Evolutionary conservation across 2,113 vertebrate genomes (phyloP).

Genomic region (Verasper variegatus): DNA sequence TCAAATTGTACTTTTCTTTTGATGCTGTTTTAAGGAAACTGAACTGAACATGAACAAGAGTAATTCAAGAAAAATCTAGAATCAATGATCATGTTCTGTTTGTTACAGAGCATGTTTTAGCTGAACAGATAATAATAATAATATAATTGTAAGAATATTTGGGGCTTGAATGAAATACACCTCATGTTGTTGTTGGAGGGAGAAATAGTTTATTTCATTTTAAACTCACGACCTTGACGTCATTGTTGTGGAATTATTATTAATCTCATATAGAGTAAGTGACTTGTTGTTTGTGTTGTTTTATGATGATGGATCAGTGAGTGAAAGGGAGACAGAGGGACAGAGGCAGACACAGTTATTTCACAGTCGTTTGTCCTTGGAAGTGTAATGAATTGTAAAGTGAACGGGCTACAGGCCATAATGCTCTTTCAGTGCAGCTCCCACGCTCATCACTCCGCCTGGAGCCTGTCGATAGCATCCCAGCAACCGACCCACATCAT

Average conservation of each 20-base stretch:
- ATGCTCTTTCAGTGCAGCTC: slow-evolving; percentile 64
- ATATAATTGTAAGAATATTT: too few relatives aligned
- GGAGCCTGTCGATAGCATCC: slow-evolving; percentile 65
- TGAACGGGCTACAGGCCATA: slow-evolving; percentile 75
- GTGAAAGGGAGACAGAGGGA: slow-evolving; percentile 4
- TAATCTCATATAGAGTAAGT: slow-evolving; percentile 19
- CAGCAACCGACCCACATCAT: slow-evolving; percentile 31
- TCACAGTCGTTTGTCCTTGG: slow-evolving; percentile 72
- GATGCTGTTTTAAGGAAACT: too few relatives aligned
- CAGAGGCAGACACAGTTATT: slow-evolving; percentile 54
- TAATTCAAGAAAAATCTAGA: too few relatives aligned
- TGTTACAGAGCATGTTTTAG: too few relatives aligned
- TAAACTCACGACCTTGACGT: not conserved
- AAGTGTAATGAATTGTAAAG: slow-evolving; percentile 79
- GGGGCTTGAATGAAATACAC: not conserved
- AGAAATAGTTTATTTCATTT: too few relatives aligned
- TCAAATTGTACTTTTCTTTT: too few relatives aligned
- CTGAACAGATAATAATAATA: too few relatives aligned
- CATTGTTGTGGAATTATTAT: not conserved
- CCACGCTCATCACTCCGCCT: slow-evolving; percentile 66
- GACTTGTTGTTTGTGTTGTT: slow-evolving; percentile 19
- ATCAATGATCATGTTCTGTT: too few relatives aligned
- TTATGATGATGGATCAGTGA: slow-evolving; percentile 30
- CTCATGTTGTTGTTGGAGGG: not conserved
- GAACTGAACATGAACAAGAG: too few relatives aligned